A percentile compares a stretch with the other conserved stretches of the same genome.
Conservation (phyloP, 2,888 invertebrate genomes). For the Lasioglossum morio region DNA sequence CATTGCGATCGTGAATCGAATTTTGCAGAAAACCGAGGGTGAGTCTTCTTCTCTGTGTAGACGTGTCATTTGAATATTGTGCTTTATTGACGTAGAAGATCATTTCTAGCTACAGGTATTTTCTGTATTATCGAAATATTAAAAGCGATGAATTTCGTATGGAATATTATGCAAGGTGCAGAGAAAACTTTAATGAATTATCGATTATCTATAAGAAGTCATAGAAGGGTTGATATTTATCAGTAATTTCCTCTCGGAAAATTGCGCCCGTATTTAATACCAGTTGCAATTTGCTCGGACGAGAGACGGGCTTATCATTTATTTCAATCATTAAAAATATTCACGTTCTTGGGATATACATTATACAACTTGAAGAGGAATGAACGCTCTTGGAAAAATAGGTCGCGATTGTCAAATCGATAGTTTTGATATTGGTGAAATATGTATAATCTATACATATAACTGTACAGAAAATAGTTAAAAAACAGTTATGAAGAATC, state of each 20-base stretch:
- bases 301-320: not conserved
- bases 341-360: not conserved
- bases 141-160: not conserved
- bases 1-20: not conserved
- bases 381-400: constrained; percentile 9
- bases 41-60: constrained; percentile 8
- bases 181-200: not conserved
- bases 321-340: constrained; percentile 15
- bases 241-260: constrained; percentile 9
- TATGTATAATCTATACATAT: not conserved
- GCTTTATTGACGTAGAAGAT: not conserved
- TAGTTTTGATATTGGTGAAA: not conserved
- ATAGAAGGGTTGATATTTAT: not conserved
- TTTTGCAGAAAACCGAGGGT: constrained; percentile 5
- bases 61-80: not conserved
- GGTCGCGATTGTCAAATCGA: not conserved
- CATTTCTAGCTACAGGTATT: not conserved
- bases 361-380: not conserved
- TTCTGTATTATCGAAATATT: not conserved
- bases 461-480: not conserved
- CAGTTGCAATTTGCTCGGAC: not conserved
- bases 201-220: constrained; percentile 4
- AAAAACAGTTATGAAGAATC: not conserved
- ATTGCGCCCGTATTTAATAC: not conserved
- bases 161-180: not conserved